Evolutionary conservation across 2,888 invertebrate genomes (phyloP), one percentile per base, ranked within the genome.

Genomic region (Lissocephala sabroskyi): DNA sequence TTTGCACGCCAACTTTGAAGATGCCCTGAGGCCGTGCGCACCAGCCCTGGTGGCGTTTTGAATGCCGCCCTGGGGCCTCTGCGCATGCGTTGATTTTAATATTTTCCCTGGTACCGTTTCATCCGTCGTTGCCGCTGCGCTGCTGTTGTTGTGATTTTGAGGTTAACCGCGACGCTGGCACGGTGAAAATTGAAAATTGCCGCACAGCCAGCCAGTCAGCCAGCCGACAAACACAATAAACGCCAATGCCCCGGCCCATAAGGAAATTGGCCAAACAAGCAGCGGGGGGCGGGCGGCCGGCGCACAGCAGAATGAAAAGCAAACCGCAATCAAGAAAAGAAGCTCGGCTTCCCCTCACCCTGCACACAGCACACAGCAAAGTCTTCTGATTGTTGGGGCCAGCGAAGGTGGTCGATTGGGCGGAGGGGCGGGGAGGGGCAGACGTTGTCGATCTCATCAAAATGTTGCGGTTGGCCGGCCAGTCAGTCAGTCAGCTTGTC

Each of bases 81-180:
- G 33, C 39, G 26, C 46, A 46, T 30, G 36, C 3, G n/a, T 23
- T 35, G 2, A 18, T 41, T 6, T 41, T 17, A 7, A 10, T 32
- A 13, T 32, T 1, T 18, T 11, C 11, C n/a, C 14, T 11, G 23
- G 10, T 42, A 11, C 32, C 14, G 16, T 11, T 14, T 30, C 11
- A 17, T 29, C 6, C 13, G 23, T 36, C 10, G 26, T 43, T 35
- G 13, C 16, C n/a, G n/a, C n/a, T n/a, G n/a, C 23, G 7, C 4
- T 23, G 3, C 7, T 23, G 23, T 23, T 41, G 26, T 28, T 28
- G 41, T 10, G 1, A 26, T 43, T 46, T 57, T 50, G 62, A 55
- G 54, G 41, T 55, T 66, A 74, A 71, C 71, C 75, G 52, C 67
- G 45, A 50, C 29, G 40, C 36, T 39, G 59, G 28, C 35, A 30